Conservation (phyloP, 2,797 vertebrate species). For the Meriones psammophilus region DNA sequence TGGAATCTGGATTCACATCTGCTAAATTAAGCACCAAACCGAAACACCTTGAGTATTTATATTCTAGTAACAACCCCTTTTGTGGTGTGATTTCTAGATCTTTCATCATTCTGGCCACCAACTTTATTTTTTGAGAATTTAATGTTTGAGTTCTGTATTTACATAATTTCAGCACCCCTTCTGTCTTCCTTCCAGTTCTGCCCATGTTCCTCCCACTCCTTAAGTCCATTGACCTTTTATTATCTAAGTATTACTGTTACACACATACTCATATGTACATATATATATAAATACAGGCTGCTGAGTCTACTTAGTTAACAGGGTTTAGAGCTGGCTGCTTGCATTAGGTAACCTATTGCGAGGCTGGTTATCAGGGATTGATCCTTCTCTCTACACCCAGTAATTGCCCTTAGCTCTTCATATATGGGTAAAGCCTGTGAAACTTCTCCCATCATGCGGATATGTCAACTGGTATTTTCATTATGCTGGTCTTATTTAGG, state of each 20-base stretch:
- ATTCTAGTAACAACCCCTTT: not conserved
- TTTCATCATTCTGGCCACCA: not conserved
- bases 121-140: not conserved
- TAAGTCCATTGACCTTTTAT: not conserved
- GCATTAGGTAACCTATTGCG: not conserved
- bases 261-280: not conserved
- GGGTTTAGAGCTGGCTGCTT: not conserved
- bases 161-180: not conserved
- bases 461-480: not conserved
- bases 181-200: no score
- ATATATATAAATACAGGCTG: not conserved
- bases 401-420: not conserved
- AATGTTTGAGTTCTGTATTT: not conserved
- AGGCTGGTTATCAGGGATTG: not conserved
- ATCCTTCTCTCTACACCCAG: not conserved
- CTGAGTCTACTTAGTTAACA: not conserved
- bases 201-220: not conserved
- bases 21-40: conserved; percentile 13
- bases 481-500: not conserved
- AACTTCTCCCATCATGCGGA: not conserved
- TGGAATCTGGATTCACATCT: not conserved
- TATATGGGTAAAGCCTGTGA: not conserved
- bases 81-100: not conserved
- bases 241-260: not conserved
- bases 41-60: not conserved